Conservation (phyloP, 2,113 vertebrate species). For the Chionomys nivalis region DNA sequence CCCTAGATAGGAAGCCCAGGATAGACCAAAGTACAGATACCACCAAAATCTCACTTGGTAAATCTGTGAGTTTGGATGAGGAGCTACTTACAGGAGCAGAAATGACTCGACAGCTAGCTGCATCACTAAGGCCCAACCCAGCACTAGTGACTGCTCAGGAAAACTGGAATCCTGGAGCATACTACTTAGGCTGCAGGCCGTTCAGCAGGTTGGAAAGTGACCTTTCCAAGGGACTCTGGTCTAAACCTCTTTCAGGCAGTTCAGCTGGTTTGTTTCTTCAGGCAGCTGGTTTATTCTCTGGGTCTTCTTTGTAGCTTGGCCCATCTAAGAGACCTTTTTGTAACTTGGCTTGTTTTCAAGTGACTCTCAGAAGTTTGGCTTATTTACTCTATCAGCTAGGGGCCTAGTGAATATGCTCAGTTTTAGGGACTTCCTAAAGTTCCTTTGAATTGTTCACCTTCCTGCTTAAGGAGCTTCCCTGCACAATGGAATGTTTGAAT, state of each 20-base stretch:
- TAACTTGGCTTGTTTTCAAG: not conserved
- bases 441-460: not conserved
- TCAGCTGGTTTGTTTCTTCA: not conserved
- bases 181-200: not conserved
- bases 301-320: not conserved
- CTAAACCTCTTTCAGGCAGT: not conserved
- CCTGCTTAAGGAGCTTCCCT: not conserved
- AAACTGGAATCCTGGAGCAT: not conserved
- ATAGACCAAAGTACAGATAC: not conserved
- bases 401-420: not conserved
- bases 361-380: not conserved
- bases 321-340: not conserved
- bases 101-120: not conserved
- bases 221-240: not conserved
- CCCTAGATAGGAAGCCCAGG: not conserved
- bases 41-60: not conserved
- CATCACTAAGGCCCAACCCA: not conserved
- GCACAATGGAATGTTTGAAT: not conserved
- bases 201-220: not conserved
- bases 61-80: not conserved
- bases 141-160: not conserved
- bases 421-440: not conserved
- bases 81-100: not conserved
- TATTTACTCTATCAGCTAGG: not conserved
- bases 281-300: not conserved